Base-by-base conservation (phyloP, 2,888 invertebrate genomes). In the Andricus quercusramuli region DNA sequence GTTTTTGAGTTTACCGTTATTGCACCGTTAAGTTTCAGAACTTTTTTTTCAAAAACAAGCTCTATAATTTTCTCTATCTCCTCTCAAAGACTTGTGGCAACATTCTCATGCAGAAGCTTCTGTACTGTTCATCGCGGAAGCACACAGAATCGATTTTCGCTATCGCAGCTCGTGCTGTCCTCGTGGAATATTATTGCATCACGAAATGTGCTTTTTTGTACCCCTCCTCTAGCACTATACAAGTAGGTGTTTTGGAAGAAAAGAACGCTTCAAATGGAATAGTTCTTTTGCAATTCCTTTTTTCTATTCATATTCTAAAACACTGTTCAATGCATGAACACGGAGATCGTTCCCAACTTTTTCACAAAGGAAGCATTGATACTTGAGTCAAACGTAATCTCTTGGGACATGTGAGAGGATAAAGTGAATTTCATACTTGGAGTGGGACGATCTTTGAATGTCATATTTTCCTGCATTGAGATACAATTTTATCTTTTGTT, bases 111-210 rank as follows among this genome's bases (percentile, higher is more conserved):
- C 80, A 82, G 82, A 81, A 17, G 44, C 47, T 78, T 62, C 41
- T 25, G 44, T 47, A 67, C 65, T 37, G 68, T 59, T 59, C 51
- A 79, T 79, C 85, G 82, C 85, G 86, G 87, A 89, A 87, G 86
- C 85, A 85, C 79, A 84, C 85, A 86, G 86, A 90, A 90, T 90
- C 89, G 90, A 90, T 90, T 90, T 90, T 90, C 90, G 87, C 88
- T 90, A 90, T 90, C 90, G 79, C 79, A 67, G 41, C 44, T 66
- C 17, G 56, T 51, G 17, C 37, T 37, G 37, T 62, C 59, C 77
- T 77, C 32, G 80, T 82, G 80, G 83, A 87, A 88, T 88, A 86
- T 88, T 87, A 83, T 83, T 77, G 82, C 79, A 82, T 79, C 59
- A 83, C 84, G 17, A 62, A 70, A 47, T 80, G 25, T 78, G 64